Evolutionary conservation across 2,113 vertebrate genomes (phyloP).

Genomic region (Sarotherodon lohbergeri): DNA sequence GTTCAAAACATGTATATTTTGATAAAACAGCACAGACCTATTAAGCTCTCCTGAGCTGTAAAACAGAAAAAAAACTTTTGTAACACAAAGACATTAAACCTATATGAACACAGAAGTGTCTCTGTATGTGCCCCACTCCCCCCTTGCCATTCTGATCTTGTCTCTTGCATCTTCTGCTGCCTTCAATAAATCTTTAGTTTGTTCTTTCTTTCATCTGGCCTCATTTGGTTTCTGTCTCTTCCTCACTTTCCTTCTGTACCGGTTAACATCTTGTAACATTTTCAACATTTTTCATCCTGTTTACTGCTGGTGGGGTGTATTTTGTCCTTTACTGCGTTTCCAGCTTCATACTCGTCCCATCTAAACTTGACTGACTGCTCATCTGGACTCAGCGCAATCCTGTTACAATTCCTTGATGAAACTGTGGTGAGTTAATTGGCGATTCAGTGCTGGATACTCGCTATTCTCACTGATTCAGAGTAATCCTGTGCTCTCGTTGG

Average conservation of each 20-base stretch:
- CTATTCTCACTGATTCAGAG: neutral
- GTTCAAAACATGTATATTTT: slow-evolving; percentile 76
- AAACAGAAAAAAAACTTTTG: slow-evolving; percentile 55
- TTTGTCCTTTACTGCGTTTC: slow-evolving; percentile 23
- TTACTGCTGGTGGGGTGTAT: slow-evolving; percentile 27
- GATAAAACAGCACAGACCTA: slow-evolving; percentile 65
- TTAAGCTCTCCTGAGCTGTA: slow-evolving; percentile 58
- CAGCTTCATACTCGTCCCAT: slow-evolving; percentile 47
- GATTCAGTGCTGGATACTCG: neutral
- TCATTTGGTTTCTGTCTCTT: slow-evolving; percentile 62
- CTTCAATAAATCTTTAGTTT: slow-evolving; percentile 78
- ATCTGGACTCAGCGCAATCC: neutral
- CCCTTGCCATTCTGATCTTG: slow-evolving; percentile 45
- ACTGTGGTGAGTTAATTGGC: neutral
- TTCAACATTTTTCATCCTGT: slow-evolving; percentile 49
- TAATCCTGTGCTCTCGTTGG: neutral
- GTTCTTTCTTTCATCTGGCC: slow-evolving; percentile 68
- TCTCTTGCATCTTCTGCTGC: slow-evolving; percentile 60
- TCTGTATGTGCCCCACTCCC: slow-evolving; percentile 55
- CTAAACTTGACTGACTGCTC: slow-evolving; percentile 23
- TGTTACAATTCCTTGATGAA: neutral
- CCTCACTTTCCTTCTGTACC: slow-evolving; percentile 31
- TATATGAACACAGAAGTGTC: slow-evolving; percentile 61
- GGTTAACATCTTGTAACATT: slow-evolving; percentile 58
- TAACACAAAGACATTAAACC: slow-evolving; percentile 74